Conservation (phyloP, 1,140 invertebrate species). For the Aphaenogaster rudis region DNA sequence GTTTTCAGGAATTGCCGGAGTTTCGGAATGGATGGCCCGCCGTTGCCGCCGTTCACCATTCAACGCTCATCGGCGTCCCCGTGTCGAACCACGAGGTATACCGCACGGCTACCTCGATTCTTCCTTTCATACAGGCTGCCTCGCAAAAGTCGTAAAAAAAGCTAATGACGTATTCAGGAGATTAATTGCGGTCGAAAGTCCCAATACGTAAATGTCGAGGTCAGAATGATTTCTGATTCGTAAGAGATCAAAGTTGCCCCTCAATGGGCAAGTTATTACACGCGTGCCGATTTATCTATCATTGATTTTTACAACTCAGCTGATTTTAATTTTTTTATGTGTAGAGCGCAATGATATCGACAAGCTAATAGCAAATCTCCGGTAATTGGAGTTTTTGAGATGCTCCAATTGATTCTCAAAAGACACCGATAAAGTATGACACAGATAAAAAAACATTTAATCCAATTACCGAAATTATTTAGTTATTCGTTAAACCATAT, state of each 20-base stretch:
- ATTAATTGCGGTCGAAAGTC: slow-evolving; percentile 12
- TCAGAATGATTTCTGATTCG: neutral
- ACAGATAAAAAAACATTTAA: neutral
- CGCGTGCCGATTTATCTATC: neutral
- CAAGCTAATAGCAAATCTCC: neutral
- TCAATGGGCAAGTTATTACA: neutral
- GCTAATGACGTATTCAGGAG: slow-evolving; percentile 1
- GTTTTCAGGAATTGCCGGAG: slow-evolving; percentile 66
- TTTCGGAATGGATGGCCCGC: slow-evolving; percentile 65
- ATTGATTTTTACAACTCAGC: neutral
- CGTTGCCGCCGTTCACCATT: slow-evolving; percentile 45
- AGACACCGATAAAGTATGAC: neutral
- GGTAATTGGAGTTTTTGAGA: neutral
- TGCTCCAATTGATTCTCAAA: neutral
- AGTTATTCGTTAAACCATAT: neutral
- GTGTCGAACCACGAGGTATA: slow-evolving; percentile 41
- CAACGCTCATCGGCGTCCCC: slow-evolving; percentile 40
- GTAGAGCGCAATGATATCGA: neutral
- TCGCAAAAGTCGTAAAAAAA: slow-evolving; percentile 10
- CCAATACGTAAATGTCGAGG: neutral
- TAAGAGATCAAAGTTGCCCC: neutral
- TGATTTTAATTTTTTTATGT: neutral
- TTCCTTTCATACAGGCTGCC: slow-evolving; percentile 18
- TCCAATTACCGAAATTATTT: neutral
- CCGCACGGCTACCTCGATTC: slow-evolving; percentile 25